Evolutionary conservation across 2,113 vertebrate genomes (phyloP).

Genomic region (Gobio gobio): DNA sequence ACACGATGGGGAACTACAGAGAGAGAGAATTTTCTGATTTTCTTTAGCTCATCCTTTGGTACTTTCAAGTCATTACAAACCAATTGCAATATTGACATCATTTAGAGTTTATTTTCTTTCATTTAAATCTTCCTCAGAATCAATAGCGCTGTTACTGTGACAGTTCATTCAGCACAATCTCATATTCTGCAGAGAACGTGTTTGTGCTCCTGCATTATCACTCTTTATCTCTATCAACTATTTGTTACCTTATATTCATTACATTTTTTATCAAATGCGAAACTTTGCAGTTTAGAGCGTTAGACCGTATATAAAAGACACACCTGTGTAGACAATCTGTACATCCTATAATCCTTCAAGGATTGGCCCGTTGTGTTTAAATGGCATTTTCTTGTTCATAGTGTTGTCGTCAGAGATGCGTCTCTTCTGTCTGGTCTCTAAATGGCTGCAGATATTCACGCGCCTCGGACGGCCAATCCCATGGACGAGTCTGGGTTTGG

Average conservation of each 20-base stretch:
- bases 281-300: background rate
- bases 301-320: background rate
- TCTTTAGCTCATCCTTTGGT: slow-evolving; percentile 3
- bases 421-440: no score
- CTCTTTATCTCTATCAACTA: no score
- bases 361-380: background rate
- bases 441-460: no score
- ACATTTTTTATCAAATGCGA: background rate
- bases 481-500: no score
- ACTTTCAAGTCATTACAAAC: slow-evolving; percentile 16
- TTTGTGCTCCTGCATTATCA: background rate
- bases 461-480: no score
- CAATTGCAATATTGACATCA: slow-evolving; percentile 27
- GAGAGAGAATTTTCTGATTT: slow-evolving; percentile 20
- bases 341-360: background rate
- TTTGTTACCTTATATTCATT: background rate
- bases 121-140: slow-evolving; percentile 18
- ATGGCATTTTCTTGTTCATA: background rate
- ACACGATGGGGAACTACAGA: no score
- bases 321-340: background rate
- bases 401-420: background rate
- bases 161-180: slow-evolving; percentile 45
- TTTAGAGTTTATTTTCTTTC: slow-evolving; percentile 20
- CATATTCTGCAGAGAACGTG: background rate
- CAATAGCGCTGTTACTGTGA: slow-evolving; percentile 14